Evolutionary conservation across 2,888 invertebrate species (phyloP), one percentile per base, ranked within the genome.

Genomic region (Eretmocerus hayati): DNA sequence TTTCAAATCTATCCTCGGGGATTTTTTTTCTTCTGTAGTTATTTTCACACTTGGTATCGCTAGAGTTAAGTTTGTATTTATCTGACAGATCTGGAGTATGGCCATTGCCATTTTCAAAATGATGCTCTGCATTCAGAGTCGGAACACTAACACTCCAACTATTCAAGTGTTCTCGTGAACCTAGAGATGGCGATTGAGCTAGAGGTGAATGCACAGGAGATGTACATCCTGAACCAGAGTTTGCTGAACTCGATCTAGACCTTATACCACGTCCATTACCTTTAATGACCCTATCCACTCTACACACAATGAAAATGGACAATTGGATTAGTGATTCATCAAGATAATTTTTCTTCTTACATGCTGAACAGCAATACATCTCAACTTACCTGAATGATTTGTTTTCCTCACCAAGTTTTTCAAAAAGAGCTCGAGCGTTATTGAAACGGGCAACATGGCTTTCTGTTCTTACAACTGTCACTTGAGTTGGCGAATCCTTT

Each of bases 381-480:
- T n/a, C 36, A 4, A 59, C 67, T 66, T 59, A 67, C 69, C 57
- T 62, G 55, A 59, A 65, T 21, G 78, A 75, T 58, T 81, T 80
- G 71, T 83, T 81, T 69, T 87, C 84, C 71, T 86, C 79, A 60
- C 90, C 85, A 56, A 93, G 76, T 66, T 91, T 91, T 71, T 93
- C 92, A 71, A 93, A 93, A 48, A 93, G 77, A 35, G 93, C 92
- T 54, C 91, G 79, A 3, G 92, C 92, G 71, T 87, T 90, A 71
- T 93, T 91, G 71, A 92, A 92, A 54, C 90, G 76, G n/a, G 90
- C 86, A 62, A 90, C 81, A 69, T 91, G 91, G 63, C 90, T 90
- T 73, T 91, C 90, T 16, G 90, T 89, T 55, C 91, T 79, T 51
- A 87, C 87, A 38, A 89, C 87, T 11, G 85, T 83, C 32, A 84